Base-by-base conservation (phyloP, 2,888 invertebrate genomes). In the Pollenia griseotomentosa region DNA sequence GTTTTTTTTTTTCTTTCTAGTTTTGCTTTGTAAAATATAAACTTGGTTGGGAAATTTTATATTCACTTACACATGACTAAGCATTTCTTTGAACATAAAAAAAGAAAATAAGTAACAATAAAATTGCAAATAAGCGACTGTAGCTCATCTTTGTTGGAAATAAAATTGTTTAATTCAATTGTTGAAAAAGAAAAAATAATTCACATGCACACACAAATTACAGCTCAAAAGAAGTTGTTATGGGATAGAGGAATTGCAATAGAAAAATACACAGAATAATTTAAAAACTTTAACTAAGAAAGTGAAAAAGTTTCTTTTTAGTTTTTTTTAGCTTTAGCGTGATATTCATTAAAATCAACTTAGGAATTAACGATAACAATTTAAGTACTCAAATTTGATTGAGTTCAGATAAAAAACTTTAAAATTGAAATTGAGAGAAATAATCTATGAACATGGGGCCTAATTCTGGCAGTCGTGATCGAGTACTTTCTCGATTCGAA, bases 41-140 rank as follows among this genome's bases (percentile, higher is more conserved):
- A 75, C 57, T 81, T 57, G 65, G 55, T 75, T 80, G 53, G 33
- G 12, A 77, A 65, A 85, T 81, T 81, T 59, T 77, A 81, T 85
- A 85, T 77, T 19, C 81, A 77, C 66, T 85, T 85, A 53, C 71
- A 85, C 85, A 85, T 81, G 85, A 85, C 57, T 77, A 80, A 85
- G 57, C 81, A 85, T 68, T 81, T 63, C 85, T 85, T 75, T 80
- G 74, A 66, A 46, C 8, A 81, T 55, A 81, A 77, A 80, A 63
- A 14, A 11, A 51, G 51, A 55, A 73, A 68, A 68, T 61, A 55
- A 16, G 46, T 33, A 48, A 16, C 14, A 44, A 59, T 42, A 70
- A 68, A 66, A 44, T 70, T 55, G 10, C 5, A 61, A 66, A 65
- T 46, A 63, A 70, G 46, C 70, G 66, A 68, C 68, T 83, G 44